phyloP scores from a whole-genome alignment of 53 echinoderm and acorn worm species.

The Crossaster papposus region DNA sequence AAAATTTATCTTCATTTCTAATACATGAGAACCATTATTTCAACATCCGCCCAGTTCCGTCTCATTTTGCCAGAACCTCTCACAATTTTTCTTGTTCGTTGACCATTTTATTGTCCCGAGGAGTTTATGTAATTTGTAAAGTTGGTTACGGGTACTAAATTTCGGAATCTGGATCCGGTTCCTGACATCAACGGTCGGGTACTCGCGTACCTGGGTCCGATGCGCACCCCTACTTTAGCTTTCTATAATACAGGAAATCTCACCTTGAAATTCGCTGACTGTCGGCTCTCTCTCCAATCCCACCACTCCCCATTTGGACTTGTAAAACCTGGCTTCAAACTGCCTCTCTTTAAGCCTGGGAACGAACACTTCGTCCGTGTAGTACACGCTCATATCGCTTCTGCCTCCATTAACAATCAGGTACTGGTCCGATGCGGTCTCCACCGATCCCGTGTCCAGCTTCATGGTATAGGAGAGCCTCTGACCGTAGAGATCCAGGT shows the following conservation, averaged over 20 bases:
- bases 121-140: too few relatives aligned
- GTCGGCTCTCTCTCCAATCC: constrained; percentile 61
- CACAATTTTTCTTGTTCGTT: too few relatives aligned
- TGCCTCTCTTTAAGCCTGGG: constrained; percentile 28
- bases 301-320: constrained; percentile 73
- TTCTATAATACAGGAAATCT: not conserved
- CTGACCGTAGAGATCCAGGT: constrained; percentile 77
- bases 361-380: constrained; percentile 58
- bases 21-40: too few relatives aligned
- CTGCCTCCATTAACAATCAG: constrained; percentile 75
- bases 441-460: constrained; percentile 67
- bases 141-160: too few relatives aligned
- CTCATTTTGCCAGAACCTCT: too few relatives aligned
- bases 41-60: too few relatives aligned
- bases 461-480: constrained; percentile 65
- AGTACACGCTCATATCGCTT: constrained; percentile 54
- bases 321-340: constrained; percentile 72
- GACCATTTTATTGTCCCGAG: too few relatives aligned
- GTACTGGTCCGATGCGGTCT: constrained; percentile 42
- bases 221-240: not conserved
- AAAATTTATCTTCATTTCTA: too few relatives aligned
- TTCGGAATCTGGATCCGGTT: too few relatives aligned
- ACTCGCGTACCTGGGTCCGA: too few relatives aligned
- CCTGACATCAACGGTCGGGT: too few relatives aligned
- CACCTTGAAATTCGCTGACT: constrained; percentile 80